Percentiles rank a stretch among this genome's conserved stretches.
Conservation (phyloP, 2,888 invertebrate genomes). For the Venusia cambrica region DNA sequence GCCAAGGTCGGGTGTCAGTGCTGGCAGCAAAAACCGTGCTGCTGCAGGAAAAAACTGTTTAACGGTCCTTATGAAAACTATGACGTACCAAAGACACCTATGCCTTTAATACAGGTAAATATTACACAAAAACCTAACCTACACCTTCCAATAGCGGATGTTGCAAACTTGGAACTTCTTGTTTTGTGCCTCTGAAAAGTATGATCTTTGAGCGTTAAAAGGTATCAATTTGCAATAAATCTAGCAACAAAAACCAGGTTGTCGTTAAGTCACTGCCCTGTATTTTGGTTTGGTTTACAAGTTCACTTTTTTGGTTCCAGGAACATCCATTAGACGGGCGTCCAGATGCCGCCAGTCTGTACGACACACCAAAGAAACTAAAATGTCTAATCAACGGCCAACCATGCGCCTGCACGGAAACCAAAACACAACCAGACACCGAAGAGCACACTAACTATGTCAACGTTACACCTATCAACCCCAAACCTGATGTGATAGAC, state of each 20-base stretch:
- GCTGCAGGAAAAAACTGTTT: conserved; percentile 64
- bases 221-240: too few species aligned
- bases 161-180: too few species aligned
- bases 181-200: too few species aligned
- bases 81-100: conserved; percentile 87
- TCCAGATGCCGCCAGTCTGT: conserved; percentile 75
- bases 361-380: conserved; percentile 88
- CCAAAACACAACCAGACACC: conserved; percentile 69
- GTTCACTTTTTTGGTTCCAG: conserved; percentile 41
- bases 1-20: conserved; percentile 75
- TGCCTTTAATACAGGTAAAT: conserved; percentile 72
- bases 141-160: too few species aligned
- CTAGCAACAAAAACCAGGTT: too few species aligned
- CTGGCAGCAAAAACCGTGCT: conserved; percentile 67
- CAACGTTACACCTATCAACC: conserved; percentile 64
- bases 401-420: conserved; percentile 80
- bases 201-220: too few species aligned
- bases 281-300: neutral
- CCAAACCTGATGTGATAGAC: conserved; percentile 60
- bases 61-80: conserved; percentile 88
- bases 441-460: conserved; percentile 74
- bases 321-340: conserved; percentile 65
- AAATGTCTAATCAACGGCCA: conserved; percentile 84
- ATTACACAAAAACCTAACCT: neutral
- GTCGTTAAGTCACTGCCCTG: too few species aligned